phyloP scores from a whole-genome alignment of 1,140 invertebrate species.

The Melitaea cinxia region DNA sequence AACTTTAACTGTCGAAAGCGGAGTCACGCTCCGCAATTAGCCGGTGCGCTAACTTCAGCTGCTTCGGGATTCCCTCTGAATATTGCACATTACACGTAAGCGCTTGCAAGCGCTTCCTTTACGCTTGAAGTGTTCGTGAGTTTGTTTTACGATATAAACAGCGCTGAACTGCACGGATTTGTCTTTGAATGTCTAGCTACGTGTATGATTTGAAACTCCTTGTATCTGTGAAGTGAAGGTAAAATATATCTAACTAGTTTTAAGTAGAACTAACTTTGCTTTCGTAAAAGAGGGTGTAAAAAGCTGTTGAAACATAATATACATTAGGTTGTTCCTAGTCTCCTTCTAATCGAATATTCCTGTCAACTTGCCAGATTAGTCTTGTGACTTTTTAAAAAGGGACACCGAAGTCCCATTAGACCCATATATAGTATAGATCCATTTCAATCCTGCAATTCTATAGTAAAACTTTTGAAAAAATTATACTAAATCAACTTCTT shows the following conservation, averaged over 20 bases:
- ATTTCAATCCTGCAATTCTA: no score
- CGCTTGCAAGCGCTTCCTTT: constrained; percentile 3
- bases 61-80: constrained; percentile 11
- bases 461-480: no score
- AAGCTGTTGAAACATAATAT: no score
- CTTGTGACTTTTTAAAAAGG: no score
- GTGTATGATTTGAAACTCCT: background rate
- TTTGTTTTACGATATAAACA: constrained; percentile 6
- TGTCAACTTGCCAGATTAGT: no score
- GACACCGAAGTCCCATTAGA: no score
- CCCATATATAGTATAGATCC: no score
- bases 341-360: no score
- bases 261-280: no score
- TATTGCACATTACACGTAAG: constrained; percentile 10
- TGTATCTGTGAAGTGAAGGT: background rate
- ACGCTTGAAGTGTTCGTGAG: constrained; percentile 5
- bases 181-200: background rate
- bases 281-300: no score
- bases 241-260: background rate
- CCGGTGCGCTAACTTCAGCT: constrained; percentile 7
- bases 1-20: constrained; percentile 3
- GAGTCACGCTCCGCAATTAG: constrained; percentile 11
- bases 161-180: constrained; percentile 4
- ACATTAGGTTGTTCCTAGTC: no score
- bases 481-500: no score